Conservation (phyloP, 1,140 invertebrate genomes). For the Trichogramma pretiosum region DNA sequence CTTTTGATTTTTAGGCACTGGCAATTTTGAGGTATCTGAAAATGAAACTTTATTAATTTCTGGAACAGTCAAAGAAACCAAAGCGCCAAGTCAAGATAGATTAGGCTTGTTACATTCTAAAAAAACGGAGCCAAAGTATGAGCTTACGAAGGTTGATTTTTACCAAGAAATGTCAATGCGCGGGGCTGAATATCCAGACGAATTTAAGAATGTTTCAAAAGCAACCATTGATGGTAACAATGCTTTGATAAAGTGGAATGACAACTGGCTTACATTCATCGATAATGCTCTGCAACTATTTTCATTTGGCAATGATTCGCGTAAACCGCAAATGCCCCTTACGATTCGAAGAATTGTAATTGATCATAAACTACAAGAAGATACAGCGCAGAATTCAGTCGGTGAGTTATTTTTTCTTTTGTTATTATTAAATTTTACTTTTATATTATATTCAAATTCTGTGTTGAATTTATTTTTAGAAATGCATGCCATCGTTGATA, state of each 20-base stretch:
- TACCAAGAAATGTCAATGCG: conserved; percentile 82
- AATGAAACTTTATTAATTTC: conserved; percentile 64
- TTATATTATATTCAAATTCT: background rate
- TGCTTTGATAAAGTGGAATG: conserved; percentile 54
- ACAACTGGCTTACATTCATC: conserved; percentile 82
- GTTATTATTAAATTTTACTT: no score
- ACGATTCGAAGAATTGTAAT: conserved; percentile 68
- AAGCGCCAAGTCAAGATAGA: background rate
- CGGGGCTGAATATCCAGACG: conserved; percentile 78
- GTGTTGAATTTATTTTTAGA: conserved; percentile 14
- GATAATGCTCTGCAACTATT: conserved; percentile 81
- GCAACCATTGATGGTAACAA: conserved; percentile 40
- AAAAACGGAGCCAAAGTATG: background rate
- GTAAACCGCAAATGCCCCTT: conserved; percentile 68
- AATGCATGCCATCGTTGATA: conserved; percentile 42
- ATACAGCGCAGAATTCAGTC: conserved; percentile 15
- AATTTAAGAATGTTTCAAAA: conserved; percentile 57
- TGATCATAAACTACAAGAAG: conserved; percentile 56
- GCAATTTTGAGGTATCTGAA: conserved; percentile 51
- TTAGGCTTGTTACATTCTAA: background rate
- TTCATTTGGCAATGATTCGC: conserved; percentile 60
- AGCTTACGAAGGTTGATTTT: conserved; percentile 60
- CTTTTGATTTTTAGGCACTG: conserved; percentile 25
- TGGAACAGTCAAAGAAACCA: conserved; percentile 53
- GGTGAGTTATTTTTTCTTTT: no score